Evolutionary conservation across 2,888 invertebrate genomes (phyloP).

Genomic region (Nymphalis polychloros): DNA sequence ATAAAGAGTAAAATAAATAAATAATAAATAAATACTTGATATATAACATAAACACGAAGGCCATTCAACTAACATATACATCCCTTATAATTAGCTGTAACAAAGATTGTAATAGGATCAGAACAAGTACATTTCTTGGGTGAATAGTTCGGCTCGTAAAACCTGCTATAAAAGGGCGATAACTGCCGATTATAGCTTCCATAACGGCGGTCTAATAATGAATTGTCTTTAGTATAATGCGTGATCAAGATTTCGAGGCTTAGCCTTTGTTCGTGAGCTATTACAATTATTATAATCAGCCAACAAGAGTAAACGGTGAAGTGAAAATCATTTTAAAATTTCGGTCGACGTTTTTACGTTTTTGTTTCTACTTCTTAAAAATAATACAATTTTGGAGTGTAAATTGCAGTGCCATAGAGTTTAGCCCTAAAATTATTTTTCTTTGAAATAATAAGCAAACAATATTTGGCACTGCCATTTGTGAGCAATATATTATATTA

Average conservation of each 20-base stretch:
- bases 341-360: too few species aligned
- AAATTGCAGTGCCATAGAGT: too few species aligned
- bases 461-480: too few species aligned
- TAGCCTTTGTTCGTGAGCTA: slow-evolving; percentile 31
- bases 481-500: too few species aligned
- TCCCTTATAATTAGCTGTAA: slow-evolving; percentile 62
- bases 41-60: slow-evolving; percentile 2
- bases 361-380: too few species aligned
- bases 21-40: background rate
- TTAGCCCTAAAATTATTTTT: too few species aligned
- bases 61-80: slow-evolving; percentile 18
- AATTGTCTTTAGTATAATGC: slow-evolving; percentile 80
- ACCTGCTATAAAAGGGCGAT: slow-evolving; percentile 81
- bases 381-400: too few species aligned
- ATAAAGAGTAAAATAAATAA: too few species aligned
- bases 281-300: slow-evolving; percentile 30
- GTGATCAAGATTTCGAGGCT: slow-evolving; percentile 52
- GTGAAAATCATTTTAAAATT: too few species aligned
- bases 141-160: slow-evolving; percentile 81
- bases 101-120: slow-evolving; percentile 66
- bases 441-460: too few species aligned
- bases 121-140: slow-evolving; percentile 70
- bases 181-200: slow-evolving; percentile 76
- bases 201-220: slow-evolving; percentile 80
- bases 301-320: background rate